Conservation (phyloP, 2,888 invertebrate genomes). For the Amiota mariae region DNA sequence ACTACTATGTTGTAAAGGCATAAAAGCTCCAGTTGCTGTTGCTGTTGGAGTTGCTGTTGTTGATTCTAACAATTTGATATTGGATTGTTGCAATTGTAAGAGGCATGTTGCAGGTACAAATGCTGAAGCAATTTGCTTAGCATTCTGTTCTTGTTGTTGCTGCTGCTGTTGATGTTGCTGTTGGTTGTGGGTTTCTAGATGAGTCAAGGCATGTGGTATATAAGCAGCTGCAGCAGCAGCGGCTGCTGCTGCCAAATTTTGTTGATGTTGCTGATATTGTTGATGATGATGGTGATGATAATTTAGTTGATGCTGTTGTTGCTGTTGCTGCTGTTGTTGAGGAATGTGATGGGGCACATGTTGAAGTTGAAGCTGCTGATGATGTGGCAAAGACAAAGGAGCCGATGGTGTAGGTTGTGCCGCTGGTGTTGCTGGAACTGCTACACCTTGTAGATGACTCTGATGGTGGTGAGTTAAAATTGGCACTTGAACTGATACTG, state of each 20-base stretch:
- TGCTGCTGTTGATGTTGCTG: not conserved
- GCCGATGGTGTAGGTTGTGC: no score
- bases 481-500: constrained; percentile 64
- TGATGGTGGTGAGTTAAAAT: constrained; percentile 55
- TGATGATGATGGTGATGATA: constrained; percentile 30
- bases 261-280: constrained; percentile 38
- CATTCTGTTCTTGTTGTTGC: not conserved
- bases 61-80: no score
- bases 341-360: constrained; percentile 31
- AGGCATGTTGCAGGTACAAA: constrained; percentile 45
- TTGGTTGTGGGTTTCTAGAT: constrained; percentile 33
- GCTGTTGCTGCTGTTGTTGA: constrained; percentile 41
- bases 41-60: constrained; percentile 28
- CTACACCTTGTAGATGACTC: constrained; percentile 29
- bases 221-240: constrained; percentile 40
- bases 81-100: no score
- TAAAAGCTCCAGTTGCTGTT: constrained; percentile 27
- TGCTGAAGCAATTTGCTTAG: constrained; percentile 38
- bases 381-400: no score
- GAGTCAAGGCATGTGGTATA: constrained; percentile 44
- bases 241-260: constrained; percentile 29
- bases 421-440: constrained; percentile 46
- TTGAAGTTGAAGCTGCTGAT: constrained; percentile 44
- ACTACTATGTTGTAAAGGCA: no score
- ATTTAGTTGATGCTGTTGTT: constrained; percentile 42